Conservation (phyloP, 2,888 invertebrate species). For the Hirtodrosophila histrioides region DNA sequence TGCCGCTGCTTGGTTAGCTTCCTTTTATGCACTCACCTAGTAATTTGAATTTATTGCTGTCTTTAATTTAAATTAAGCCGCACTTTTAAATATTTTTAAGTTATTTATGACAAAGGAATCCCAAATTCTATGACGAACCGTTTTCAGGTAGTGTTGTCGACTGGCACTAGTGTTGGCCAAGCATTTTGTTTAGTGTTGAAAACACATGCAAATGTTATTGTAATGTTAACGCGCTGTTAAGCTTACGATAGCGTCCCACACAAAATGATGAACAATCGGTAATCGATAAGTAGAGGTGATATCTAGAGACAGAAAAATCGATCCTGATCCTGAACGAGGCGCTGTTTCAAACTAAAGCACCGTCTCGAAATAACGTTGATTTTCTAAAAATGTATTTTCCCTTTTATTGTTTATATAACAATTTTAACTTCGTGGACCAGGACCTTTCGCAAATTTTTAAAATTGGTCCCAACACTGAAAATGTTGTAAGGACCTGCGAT, state of each 20-base stretch:
- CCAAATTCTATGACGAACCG: constrained; percentile 58
- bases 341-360: too few relatives aligned
- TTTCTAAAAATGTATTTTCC: too few relatives aligned
- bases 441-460: neutral
- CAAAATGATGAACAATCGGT: neutral
- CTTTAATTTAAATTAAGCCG: constrained; percentile 35
- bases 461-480: too few relatives aligned
- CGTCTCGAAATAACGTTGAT: too few relatives aligned
- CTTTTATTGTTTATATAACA: too few relatives aligned
- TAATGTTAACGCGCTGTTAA: constrained; percentile 19
- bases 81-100: constrained; percentile 29
- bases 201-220: constrained; percentile 9
- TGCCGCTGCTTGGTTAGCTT: constrained; percentile 16
- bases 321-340: too few relatives aligned
- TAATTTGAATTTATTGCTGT: constrained; percentile 9
- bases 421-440: too few relatives aligned
- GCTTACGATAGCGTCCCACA: neutral
- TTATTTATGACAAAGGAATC: constrained; percentile 56
- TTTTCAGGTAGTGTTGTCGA: constrained; percentile 62
- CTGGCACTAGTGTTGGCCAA: constrained; percentile 44
- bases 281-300: constrained; percentile 1
- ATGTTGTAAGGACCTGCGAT: too few relatives aligned
- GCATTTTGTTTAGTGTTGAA: constrained; percentile 17
- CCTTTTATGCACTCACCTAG: constrained; percentile 53
- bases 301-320: too few relatives aligned